Evolutionary conservation across 2,113 vertebrate genomes (phyloP).

Genomic region (Tachysurus vachellii): DNA sequence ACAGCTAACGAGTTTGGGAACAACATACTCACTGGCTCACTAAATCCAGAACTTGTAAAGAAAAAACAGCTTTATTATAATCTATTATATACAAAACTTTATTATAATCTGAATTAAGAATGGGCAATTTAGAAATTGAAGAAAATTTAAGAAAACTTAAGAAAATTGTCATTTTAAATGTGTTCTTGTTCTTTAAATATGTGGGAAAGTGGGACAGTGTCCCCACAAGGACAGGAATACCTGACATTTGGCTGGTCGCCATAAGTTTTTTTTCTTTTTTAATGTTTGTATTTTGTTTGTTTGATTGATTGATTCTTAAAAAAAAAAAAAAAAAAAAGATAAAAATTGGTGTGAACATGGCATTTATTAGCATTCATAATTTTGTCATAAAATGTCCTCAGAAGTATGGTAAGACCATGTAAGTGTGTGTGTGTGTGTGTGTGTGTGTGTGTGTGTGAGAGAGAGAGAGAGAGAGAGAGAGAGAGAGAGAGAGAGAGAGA

Average conservation of each 20-base stretch:
- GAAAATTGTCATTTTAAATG: not conserved
- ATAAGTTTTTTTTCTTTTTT: not conserved
- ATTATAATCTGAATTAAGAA: conserved; percentile 36
- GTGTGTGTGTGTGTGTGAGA: not conserved
- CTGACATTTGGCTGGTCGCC: not conserved
- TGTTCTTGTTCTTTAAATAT: conserved; percentile 21
- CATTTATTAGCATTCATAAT: not conserved
- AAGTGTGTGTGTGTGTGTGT: not conserved
- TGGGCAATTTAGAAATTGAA: not conserved
- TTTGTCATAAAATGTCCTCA: not conserved
- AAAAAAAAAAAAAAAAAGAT: not conserved
- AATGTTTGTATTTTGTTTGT: not conserved
- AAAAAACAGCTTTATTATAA: conserved; percentile 5
- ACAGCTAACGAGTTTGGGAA: conserved; percentile 18
- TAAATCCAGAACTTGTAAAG: conserved; percentile 5
- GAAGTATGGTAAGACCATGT: not conserved
- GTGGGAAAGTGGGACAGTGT: not conserved
- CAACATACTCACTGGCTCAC: not conserved
- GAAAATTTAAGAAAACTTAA: no score
- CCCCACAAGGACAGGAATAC: not conserved
- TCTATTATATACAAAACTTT: no score
- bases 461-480: not conserved
- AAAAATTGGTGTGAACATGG: no score
- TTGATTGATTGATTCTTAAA: not conserved
- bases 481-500: conserved; percentile 1